Base-by-base conservation (phyloP, 2,888 invertebrate genomes). In the Micoletzkya japonica region DNA sequence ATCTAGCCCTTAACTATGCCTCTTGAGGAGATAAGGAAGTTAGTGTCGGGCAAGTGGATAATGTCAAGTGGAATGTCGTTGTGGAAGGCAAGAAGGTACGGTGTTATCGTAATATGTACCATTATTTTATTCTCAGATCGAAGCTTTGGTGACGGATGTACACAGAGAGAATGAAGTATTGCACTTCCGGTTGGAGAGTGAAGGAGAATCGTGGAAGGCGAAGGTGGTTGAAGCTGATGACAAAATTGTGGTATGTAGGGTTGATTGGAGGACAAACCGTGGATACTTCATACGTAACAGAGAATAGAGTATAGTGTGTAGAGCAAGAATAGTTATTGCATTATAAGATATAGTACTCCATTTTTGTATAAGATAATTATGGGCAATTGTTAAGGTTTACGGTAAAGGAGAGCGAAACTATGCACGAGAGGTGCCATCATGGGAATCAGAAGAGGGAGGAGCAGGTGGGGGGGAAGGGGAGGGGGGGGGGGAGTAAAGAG, bases 161-260 rank as follows among this genome's bases (percentile, higher is more conserved):
- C 17, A 24, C 6, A 52, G n/a, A 52, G n/a, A 17, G 24, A 39
- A 39, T 39, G 39, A 39, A 39, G 7, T 39, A 39, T 39, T 79
- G 30, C 58, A 67, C 54, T 82, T 78, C 74, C 74, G 76, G 2
- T 49, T 82, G 26, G 81, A 83, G 68, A 70, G 75, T 4, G 74
- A 77, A 32, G 82, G 77, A n/a, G 76, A 79, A 56, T 70, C 78
- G 44, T 81, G 82, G 82, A 70, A 68, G 30, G 75, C 76, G 39
- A 74, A 74, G 49, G 82, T 78, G 1, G 77, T 81, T 6, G 74
- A 74, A 63, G 69, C 83, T 24, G 71, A 70, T 50, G 58, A 37
- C n/a, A 66, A 32, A 3, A 30, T 71, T 20, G 71, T 71, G 50
- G 64, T 60, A n/a, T 26, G 56, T 17, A n/a, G 34, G 36, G 20